A percentile compares a stretch with the other conserved stretches of the same genome.
These are phyloP conservation scores for Otus sunia DNA, from an alignment of 2,113 vertebrate genomes.

Conservation along the genomic window DNA sequence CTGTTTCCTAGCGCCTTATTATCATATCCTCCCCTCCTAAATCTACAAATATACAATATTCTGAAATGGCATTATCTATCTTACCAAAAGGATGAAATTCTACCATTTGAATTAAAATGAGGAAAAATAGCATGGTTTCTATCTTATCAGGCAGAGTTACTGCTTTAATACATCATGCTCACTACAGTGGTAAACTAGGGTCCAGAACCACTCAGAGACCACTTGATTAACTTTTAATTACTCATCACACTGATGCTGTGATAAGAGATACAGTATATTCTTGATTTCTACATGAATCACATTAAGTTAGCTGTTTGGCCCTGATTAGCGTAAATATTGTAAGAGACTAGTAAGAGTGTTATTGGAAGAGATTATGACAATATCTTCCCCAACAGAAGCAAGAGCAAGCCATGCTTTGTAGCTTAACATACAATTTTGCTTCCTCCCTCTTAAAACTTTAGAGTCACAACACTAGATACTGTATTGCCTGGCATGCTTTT, in stretches of 20 bases:
- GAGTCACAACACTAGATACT: neutral
- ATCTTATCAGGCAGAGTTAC: neutral
- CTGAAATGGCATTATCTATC: neutral
- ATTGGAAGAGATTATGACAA: neutral
- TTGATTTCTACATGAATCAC: neutral
- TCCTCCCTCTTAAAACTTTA: neutral
- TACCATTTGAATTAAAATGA: neutral
- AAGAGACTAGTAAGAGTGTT: neutral
- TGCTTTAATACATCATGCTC: slow-evolving; percentile 9
- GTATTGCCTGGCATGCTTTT: neutral
- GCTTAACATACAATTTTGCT: neutral
- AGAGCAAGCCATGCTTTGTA: neutral
- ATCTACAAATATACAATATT: neutral
- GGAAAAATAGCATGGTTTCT: neutral
- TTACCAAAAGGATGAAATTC: neutral
- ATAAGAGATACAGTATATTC: neutral
- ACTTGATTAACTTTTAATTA: slow-evolving; percentile 29
- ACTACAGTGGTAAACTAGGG: neutral
- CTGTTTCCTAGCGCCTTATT: neutral
- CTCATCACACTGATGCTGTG: neutral
- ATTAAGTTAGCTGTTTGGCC: neutral
- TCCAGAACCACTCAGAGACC: neutral
- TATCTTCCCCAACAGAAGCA: neutral
- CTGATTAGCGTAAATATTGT: neutral
- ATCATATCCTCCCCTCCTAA: neutral